These are phyloP conservation scores for Graptemys geographica DNA, from an alignment of 2,797 vertebrate genomes.

Conservation along the genomic window DNA sequence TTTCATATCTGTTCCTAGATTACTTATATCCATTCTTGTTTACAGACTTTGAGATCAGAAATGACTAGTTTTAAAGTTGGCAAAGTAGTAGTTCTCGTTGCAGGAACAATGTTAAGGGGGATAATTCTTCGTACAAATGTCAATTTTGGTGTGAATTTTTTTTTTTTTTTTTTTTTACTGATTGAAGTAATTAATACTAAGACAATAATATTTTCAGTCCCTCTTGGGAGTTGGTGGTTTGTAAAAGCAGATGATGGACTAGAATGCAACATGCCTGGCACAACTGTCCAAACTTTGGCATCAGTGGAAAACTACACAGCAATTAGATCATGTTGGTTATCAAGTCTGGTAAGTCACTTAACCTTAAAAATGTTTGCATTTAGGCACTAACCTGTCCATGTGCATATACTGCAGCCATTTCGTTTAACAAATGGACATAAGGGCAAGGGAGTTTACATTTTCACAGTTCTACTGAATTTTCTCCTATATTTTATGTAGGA, in stretches of 20 bases:
- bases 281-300: not conserved
- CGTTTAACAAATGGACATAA: not conserved
- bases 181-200: not conserved
- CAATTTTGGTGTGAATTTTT: not conserved
- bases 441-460: not conserved
- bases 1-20: not conserved
- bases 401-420: not conserved
- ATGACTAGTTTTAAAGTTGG: not conserved
- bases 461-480: not conserved
- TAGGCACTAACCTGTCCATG: not conserved
- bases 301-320: not conserved
- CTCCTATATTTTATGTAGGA: not conserved
- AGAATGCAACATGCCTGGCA: not conserved
- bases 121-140: not conserved
- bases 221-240: not conserved
- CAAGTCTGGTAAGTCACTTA: not conserved
- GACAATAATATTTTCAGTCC: not conserved
- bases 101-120: not conserved
- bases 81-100: not conserved
- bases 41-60: not conserved
- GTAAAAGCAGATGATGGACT: not conserved
- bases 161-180: not conserved
- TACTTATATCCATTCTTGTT: not conserved
- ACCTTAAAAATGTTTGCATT: not conserved
- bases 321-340: not conserved